Evolutionary conservation across 2,888 invertebrate species (phyloP).

Genomic region (Machimus atricapillus): DNA sequence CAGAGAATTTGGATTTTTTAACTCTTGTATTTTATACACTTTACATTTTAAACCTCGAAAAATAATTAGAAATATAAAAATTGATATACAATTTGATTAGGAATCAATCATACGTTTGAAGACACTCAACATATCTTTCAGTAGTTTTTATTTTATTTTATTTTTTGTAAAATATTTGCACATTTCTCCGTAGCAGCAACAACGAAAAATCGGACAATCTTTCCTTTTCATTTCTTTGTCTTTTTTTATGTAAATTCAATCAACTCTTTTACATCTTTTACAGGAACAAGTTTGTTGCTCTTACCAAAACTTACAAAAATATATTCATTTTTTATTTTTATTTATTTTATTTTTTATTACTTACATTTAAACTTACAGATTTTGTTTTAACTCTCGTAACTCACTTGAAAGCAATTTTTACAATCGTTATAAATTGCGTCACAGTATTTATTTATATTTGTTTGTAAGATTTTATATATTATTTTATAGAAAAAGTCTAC

Average conservation of each 20-base stretch:
- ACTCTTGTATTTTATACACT: too few species aligned
- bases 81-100: constrained; percentile 5
- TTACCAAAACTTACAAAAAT: background rate
- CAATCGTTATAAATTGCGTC: too few species aligned
- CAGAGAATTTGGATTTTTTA: background rate
- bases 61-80: background rate
- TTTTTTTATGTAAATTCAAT: background rate
- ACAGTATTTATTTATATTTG: too few species aligned
- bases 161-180: too few species aligned
- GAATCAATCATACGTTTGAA: constrained; percentile 5
- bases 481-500: background rate
- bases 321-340: background rate
- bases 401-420: background rate
- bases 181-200: too few species aligned
- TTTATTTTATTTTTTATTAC: background rate
- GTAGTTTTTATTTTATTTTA: background rate
- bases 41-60: too few species aligned
- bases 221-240: background rate
- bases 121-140: background rate
- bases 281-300: background rate
- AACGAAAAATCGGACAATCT: background rate
- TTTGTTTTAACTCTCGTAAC: background rate
- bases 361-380: background rate
- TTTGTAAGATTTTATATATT: too few species aligned
- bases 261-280: background rate